Base-by-base conservation (phyloP, 1,140 invertebrate species). In the Manduca sexta region DNA sequence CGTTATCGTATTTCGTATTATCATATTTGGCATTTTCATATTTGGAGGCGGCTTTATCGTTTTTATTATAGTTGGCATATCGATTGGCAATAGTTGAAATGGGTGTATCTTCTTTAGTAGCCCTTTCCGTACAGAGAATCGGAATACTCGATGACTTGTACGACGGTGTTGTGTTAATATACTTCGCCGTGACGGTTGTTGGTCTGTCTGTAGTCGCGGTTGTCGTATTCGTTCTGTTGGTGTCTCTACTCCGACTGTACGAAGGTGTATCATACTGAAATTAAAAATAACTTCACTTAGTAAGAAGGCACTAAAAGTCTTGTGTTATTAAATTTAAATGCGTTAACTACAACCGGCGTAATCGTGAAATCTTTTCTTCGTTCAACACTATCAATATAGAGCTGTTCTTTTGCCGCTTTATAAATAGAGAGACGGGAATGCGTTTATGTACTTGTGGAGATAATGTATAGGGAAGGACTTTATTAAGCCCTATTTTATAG, bases 81-180 rank as follows among this genome's bases (percentile, higher is more conserved):
- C 74, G 64, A 38, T 63, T 84, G 0, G 78, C 69, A 10, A 84
- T 82, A 2, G 76, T 49, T n/a, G 76, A 69, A 21, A 81, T 82
- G 3, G 78, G 68, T 7, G 76, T 65, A 56, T 84, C 78, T 47
- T 84, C 78, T 56, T 74, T 64, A 21, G 61, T 31, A 6, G 48
- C 26, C 7, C 74, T 64, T 15, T 84, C 78, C n/a, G 68, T 55
- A 45, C 49, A 54, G 4, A 80, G 63, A 3, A 84, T 56, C 10
- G 81, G 81, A 26, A 84, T 84, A 45, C 74, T 84, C 10, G 81
- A 82, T 4, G 74, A 71, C 35, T 84, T 84, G 43, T 72, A 77
- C 2, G 72, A 74, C 10, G 81, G 71, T 2, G 78, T 77, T 0
- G 67, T 72, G 45, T 57, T 74, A 38, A 72, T 72, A 49, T 84